A percentile compares a stretch with the other conserved stretches of the same genome.
phyloP scores from a whole-genome alignment of 92 coral and sea anemone genomes.

The Zoanthus gigantus region DNA sequence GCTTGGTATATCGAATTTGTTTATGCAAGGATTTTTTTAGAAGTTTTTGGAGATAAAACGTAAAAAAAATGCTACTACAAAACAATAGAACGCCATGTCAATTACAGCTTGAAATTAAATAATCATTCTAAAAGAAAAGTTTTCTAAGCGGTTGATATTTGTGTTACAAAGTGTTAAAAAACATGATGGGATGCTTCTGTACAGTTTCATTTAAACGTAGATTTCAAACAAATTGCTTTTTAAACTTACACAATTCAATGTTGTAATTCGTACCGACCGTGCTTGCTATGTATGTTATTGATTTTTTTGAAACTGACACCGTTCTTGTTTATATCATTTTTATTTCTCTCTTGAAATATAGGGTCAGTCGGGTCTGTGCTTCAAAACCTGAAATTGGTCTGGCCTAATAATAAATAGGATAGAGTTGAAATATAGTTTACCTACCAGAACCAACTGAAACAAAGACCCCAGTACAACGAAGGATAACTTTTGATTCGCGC shows the following conservation, averaged over 20 bases:
- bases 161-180: constrained; percentile 10
- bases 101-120: constrained; percentile 12
- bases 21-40: not conserved
- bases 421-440: constrained; percentile 17
- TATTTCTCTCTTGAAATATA: constrained; percentile 11
- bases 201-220: not conserved
- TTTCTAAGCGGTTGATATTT: constrained; percentile 16
- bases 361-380: not conserved
- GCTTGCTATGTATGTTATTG: constrained; percentile 11
- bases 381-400: constrained; percentile 9
- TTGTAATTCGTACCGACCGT: constrained; percentile 5
- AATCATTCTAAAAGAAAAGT: constrained; percentile 10
- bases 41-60: not conserved
- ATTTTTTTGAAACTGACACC: constrained; percentile 5
- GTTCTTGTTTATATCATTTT: not conserved
- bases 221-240: not conserved
- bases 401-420: constrained; percentile 11
- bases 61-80: not conserved
- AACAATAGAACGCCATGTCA: constrained; percentile 27
- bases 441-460: constrained; percentile 34
- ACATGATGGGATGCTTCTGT: constrained; percentile 6
- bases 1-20: constrained; percentile 7
- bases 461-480: constrained; percentile 39
- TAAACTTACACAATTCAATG: constrained; percentile 1
- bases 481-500: constrained; percentile 19